Conservation (phyloP, 2,888 invertebrate species). For the Trilocha varians region DNA sequence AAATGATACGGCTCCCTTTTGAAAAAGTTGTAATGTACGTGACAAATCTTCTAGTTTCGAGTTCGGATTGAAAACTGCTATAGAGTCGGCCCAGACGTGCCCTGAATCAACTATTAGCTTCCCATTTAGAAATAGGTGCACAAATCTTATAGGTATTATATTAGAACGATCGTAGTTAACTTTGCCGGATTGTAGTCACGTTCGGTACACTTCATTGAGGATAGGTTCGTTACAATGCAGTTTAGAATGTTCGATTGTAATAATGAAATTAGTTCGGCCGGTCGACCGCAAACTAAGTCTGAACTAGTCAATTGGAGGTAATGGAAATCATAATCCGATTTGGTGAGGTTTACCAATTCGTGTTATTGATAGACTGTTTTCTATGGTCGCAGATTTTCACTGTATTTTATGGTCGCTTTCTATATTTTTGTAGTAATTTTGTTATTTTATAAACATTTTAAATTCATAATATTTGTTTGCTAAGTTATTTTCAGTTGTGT, state of each 20-base stretch:
- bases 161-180: constrained; percentile 33
- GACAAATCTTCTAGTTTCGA: constrained; percentile 69
- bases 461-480: not conserved
- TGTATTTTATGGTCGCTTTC: not conserved
- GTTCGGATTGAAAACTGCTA: constrained; percentile 70
- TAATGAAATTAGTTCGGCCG: constrained; percentile 26
- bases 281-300: constrained; percentile 21
- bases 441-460: not conserved
- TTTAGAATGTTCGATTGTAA: constrained; percentile 24
- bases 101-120: constrained; percentile 50
- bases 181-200: constrained; percentile 38
- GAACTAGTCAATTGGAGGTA: constrained; percentile 25
- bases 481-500: too few relatives aligned
- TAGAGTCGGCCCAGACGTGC: constrained; percentile 62
- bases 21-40: constrained; percentile 66
- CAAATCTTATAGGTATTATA: constrained; percentile 46
- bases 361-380: not conserved
- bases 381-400: not conserved
- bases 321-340: constrained; percentile 20
- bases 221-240: constrained; percentile 26
- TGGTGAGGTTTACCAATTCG: not conserved
- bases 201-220: constrained; percentile 29
- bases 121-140: constrained; percentile 55
- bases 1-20: constrained; percentile 59
- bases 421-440: too few relatives aligned